Base-by-base conservation (phyloP, 1,140 invertebrate species). In the Eurosta solidaginis region DNA sequence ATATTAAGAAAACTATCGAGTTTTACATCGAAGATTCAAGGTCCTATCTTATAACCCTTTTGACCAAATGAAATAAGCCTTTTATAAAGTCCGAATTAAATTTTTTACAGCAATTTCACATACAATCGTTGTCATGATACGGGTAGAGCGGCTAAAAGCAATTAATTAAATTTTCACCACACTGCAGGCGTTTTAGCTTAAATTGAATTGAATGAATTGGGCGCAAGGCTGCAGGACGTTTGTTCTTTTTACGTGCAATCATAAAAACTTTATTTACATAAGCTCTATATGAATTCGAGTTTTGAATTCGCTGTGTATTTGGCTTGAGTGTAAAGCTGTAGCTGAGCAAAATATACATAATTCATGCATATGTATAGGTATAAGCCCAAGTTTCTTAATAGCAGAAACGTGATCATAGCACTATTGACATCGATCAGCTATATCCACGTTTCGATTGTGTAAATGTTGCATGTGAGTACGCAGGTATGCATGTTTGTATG, bases 151-250 rank as follows among this genome's bases (percentile, higher is more conserved):
- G 45, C 45, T 17, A n/a, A 47, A 47, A 47, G 25, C 54, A 40
- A 40, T 68, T 68, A 36, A 68, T 68, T 68, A 33, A 68, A 68
- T 68, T 68, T 40, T 68, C 59, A 68, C 33, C n/a, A 40, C 59
- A 29, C 59, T n/a, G 17, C 59, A 40, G 33, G 59, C 59, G 27
- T 0, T 68, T 68, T 68, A 7, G 27, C 17, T 68, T 68, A 52
- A 52, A 29, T 29, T 59, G 12, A 12, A 59, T 17, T 4, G 27
- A 29, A 17, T 59, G 27, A 29, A 25, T 25, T 3, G 50, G n/a
- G 12, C 25, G 45, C 25, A 33, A 33, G 25, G 52, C 52, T 59
- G 27, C 52, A 59, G 52, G 52, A 59, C 27, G 27, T 59, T 59
- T 59, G 27, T 10, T 17, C 22, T 33, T 29, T 29, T 33, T 25